phyloP scores from a whole-genome alignment of 2,113 vertebrate species.

The Sorex araneus region DNA sequence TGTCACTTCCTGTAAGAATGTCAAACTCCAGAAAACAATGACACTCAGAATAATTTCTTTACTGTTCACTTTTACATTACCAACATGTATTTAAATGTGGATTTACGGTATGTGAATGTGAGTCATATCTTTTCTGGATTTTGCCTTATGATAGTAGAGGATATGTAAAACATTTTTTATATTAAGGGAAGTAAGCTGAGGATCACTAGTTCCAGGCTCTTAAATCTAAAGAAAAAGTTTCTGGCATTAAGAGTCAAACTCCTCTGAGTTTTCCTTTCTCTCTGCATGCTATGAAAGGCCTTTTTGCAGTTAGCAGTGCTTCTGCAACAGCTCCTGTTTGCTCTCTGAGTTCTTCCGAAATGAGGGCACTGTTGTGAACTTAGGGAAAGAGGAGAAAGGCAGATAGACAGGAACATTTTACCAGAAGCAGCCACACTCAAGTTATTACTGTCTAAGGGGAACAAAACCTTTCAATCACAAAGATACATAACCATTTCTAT shows the following conservation, averaged over 20 bases:
- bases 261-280: neutral
- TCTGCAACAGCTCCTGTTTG: neutral
- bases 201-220: conserved; percentile 22
- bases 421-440: no score
- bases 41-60: no score
- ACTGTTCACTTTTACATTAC: neutral
- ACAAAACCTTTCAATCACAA: no score
- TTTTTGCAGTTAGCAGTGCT: neutral
- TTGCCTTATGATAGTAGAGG: conserved; percentile 46
- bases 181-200: neutral
- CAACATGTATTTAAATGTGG: neutral
- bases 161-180: neutral
- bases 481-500: no score
- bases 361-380: neutral
- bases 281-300: neutral
- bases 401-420: neutral
- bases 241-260: neutral
- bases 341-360: neutral
- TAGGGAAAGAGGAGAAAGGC: conserved; percentile 11
- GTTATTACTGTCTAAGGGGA: no score
- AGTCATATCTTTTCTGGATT: neutral
- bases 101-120: conserved; percentile 9
- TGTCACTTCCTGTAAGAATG: no score
- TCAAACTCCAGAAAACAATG: no score
- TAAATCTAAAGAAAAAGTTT: conserved; percentile 28